Evolutionary conservation across 2,888 invertebrate species (phyloP), one percentile per base, ranked within the genome.

Genomic region (Drosophila neonasuta): DNA sequence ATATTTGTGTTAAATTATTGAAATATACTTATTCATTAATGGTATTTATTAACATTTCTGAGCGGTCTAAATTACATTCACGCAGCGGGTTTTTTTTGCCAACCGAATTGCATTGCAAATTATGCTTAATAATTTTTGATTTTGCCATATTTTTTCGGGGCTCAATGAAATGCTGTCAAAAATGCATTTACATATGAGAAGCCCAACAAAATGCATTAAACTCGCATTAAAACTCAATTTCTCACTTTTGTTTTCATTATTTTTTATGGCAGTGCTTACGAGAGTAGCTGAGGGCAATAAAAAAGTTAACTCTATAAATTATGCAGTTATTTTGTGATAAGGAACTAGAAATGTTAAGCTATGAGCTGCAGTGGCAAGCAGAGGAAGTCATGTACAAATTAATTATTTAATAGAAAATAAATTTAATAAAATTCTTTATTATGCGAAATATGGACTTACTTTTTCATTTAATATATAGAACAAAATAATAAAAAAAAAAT

Each of bases 121-220:
- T 71, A 79, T 79, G 76, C 46, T 79, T 73, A 55, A 63, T 52
- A 64, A 45, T 24, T 51, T 44, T 54, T 54, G 11, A 24, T 44
- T 56, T 62, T 15, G 17, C 45, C 34, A 54, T 69, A 49, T 45
- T 50, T 69, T 61, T 17, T 39, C 24, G 6, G 36, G 29, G 8
- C 44, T 71, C 79, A 81, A 76, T 81, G 79, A 77, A 74, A 70
- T 55, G 10, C 67, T 63, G 72, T 57, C 68, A 68, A 63, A 75
- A 84, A 63, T 70, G 71, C 82, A 85, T 80, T 80, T 77, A 64
- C 82, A 85, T 76, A 69, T 77, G 75, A 30, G 36, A 78, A 66
- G 32, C 11, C 13, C 62, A 57, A 6, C 24, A 29, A 66, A 76
- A 58, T 54, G 64, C 64, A 80, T 70, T 60, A 72, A 80, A 72